A percentile compares a stretch with the other conserved stretches of the same genome.
Conservation (phyloP, 2,888 invertebrate genomes). For the Caradrina kadenii region DNA sequence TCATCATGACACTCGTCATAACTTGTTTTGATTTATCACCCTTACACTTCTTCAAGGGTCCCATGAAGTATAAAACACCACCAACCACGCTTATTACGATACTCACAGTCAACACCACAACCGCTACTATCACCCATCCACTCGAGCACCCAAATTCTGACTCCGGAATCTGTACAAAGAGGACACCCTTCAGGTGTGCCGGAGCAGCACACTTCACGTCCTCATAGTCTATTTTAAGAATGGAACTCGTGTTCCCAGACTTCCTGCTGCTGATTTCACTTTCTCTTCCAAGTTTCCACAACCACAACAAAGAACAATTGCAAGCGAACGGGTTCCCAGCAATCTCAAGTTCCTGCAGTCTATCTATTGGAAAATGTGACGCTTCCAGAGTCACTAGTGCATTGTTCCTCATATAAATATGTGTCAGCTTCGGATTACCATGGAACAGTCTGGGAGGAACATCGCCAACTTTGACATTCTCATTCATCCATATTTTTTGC, state of each 20-base stretch:
- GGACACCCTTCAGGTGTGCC: slow-evolving; percentile 87
- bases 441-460: slow-evolving; percentile 96
- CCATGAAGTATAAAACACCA: slow-evolving; percentile 88
- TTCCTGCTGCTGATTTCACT: slow-evolving; percentile 82
- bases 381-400: slow-evolving; percentile 94
- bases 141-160: slow-evolving; percentile 92
- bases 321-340: slow-evolving; percentile 96
- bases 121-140: slow-evolving; percentile 91
- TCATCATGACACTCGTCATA: slow-evolving; percentile 89
- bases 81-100: slow-evolving; percentile 89
- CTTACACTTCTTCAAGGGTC: slow-evolving; percentile 88
- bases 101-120: slow-evolving; percentile 88
- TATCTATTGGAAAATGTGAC: slow-evolving; percentile 95
- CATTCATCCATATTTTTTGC: slow-evolving; percentile 94
- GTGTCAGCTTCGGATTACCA: slow-evolving; percentile 94
- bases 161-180: slow-evolving; percentile 91
- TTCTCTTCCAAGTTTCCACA: slow-evolving; percentile 93
- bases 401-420: slow-evolving; percentile 94
- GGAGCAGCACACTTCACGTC: slow-evolving; percentile 91
- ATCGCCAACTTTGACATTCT: slow-evolving; percentile 93
- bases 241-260: slow-evolving; percentile 79
- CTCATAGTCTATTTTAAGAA: slow-evolving; percentile 90
- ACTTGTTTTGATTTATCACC: slow-evolving; percentile 89
- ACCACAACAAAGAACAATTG: slow-evolving; percentile 96
- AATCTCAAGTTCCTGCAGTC: slow-evolving; percentile 93